phyloP scores from a whole-genome alignment of 1,140 invertebrate genomes.

The Atopsyche davidsoni region DNA sequence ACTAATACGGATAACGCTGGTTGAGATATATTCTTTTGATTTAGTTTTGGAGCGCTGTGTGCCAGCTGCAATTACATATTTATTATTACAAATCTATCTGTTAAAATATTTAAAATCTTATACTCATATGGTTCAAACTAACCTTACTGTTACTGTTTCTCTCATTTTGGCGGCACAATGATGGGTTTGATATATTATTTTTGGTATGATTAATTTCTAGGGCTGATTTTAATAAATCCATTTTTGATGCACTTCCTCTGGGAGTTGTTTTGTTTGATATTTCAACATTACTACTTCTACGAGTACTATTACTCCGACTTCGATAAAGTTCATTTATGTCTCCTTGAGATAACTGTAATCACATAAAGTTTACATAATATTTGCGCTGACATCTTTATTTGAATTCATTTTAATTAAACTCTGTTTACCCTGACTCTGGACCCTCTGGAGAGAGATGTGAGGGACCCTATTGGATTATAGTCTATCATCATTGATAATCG shows the following conservation, averaged over 20 bases:
- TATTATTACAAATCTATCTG: background rate
- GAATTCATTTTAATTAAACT: background rate
- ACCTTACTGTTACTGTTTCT: conserved; percentile 29
- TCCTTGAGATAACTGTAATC: conserved; percentile 45
- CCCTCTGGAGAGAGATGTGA: conserved; percentile 58
- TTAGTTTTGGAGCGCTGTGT: conserved; percentile 55
- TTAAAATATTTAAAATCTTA: background rate
- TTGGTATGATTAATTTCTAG: conserved; percentile 56
- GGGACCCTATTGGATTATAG: conserved; percentile 64
- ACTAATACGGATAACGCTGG: conserved; percentile 46
- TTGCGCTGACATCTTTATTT: background rate
- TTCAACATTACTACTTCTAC: conserved; percentile 50
- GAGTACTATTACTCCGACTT: conserved; percentile 47
- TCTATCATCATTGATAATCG: conserved; percentile 64
- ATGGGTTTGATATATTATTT: conserved; percentile 46
- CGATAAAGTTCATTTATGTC: conserved; percentile 46
- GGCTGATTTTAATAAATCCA: conserved; percentile 57
- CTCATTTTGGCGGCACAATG: conserved; percentile 38
- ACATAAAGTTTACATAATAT: background rate
- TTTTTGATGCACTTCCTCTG: conserved; percentile 54
- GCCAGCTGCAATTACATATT: conserved; percentile 40
- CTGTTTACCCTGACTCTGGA: conserved; percentile 46
- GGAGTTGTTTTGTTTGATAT: conserved; percentile 33
- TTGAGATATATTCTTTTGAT: conserved; percentile 53
- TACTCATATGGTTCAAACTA: background rate